These are phyloP conservation scores for Galeopsomyia nigrocyanea DNA, from an alignment of 2,888 invertebrate genomes.

Conservation along the genomic window DNA sequence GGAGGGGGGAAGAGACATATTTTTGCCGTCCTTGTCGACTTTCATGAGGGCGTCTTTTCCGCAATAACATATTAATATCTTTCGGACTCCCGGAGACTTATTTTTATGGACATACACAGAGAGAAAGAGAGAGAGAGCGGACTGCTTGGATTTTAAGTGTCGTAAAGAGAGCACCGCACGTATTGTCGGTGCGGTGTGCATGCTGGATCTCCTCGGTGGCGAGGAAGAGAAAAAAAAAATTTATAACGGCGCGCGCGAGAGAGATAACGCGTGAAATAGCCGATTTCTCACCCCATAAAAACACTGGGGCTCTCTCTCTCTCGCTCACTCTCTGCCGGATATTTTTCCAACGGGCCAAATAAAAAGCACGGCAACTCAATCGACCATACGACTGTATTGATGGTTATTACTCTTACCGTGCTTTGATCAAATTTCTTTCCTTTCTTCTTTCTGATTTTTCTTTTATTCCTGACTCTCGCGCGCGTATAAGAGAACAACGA, in stretches of 20 bases:
- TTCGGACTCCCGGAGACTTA: constrained; percentile 17
- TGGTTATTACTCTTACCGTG: constrained; percentile 43
- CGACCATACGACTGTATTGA: constrained; percentile 38
- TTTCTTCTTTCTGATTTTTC: constrained; percentile 9
- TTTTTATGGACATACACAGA: neutral
- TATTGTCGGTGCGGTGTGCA: constrained; percentile 46
- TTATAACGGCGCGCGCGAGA: constrained; percentile 37
- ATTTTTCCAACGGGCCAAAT: constrained; percentile 33
- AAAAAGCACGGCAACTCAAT: constrained; percentile 45
- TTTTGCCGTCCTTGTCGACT: constrained; percentile 67
- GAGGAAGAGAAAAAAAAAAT: constrained; percentile 24
- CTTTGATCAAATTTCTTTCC: constrained; percentile 37
- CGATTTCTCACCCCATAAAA: constrained; percentile 50
- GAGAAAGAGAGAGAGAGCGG: constrained; percentile 9
- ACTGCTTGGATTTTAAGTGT: constrained; percentile 57
- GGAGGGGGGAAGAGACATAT: constrained; percentile 60
- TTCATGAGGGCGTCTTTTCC: constrained; percentile 68
- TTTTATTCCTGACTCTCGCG: neutral
- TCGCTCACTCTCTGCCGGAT: constrained; percentile 20
- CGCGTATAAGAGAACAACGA: constrained; percentile 1
- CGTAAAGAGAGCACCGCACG: constrained; percentile 65
- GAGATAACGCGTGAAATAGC: constrained; percentile 47
- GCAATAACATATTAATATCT: constrained; percentile 69
- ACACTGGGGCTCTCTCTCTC: neutral
- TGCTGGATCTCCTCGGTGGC: neutral